Conservation (phyloP, 2,113 vertebrate genomes). For the Platysteira castanea region DNA sequence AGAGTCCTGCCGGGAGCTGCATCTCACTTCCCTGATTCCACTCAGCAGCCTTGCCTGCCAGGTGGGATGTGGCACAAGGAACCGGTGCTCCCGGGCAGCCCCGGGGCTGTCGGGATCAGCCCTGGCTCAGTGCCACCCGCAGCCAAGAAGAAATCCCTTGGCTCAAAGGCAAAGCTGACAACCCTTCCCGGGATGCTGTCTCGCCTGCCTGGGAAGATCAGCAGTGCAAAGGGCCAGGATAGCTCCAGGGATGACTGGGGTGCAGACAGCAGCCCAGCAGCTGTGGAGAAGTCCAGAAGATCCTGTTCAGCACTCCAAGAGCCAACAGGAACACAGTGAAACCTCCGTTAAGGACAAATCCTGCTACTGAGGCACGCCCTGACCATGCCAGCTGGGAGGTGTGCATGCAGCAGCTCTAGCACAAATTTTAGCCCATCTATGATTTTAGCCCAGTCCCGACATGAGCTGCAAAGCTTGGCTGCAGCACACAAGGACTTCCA, state of each 20-base stretch:
- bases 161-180: neutral
- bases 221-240: fast-evolving
- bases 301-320: neutral
- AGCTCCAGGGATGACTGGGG: neutral
- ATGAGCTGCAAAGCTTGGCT: fast-evolving
- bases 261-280: neutral
- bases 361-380: neutral
- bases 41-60: neutral
- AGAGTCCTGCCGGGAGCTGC: neutral
- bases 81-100: fast-evolving
- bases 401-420: neutral
- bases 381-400: neutral
- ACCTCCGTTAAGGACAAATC: neutral
- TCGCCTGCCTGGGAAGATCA: neutral
- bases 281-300: neutral
- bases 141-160: neutral
- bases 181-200: neutral
- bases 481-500: neutral
- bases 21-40: neutral
- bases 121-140: neutral
- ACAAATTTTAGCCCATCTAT: neutral
- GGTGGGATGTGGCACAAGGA: neutral
- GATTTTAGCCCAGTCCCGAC: neutral
- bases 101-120: fast-evolving
- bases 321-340: fast-evolving